phyloP scores from a whole-genome alignment of 2,888 invertebrate genomes.

The Molanna angustata region DNA sequence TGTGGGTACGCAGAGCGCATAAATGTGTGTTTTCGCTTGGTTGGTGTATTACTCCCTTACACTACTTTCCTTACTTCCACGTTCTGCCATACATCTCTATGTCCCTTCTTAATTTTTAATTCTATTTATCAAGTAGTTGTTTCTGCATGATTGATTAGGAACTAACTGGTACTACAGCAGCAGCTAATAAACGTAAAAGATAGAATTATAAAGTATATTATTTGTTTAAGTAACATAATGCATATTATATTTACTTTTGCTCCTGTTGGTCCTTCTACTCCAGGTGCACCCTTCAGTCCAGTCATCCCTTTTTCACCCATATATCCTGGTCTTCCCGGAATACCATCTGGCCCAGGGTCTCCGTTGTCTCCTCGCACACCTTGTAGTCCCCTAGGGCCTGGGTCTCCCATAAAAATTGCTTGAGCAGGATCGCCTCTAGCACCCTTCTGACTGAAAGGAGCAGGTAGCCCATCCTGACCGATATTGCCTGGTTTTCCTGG shows the following conservation, averaged over 20 bases:
- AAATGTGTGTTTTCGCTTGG: too few relatives aligned
- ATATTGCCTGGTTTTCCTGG: constrained; percentile 54
- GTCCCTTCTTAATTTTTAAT: too few relatives aligned
- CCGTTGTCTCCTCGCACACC: constrained; percentile 46
- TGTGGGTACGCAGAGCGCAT: too few relatives aligned
- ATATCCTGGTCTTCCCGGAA: constrained; percentile 50
- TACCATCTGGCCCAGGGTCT: constrained; percentile 41
- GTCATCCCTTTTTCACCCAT: constrained; percentile 41
- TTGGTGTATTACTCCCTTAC: too few relatives aligned
- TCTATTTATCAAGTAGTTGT: too few relatives aligned
- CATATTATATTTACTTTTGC: constrained; percentile 47
- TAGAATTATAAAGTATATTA: too few relatives aligned
- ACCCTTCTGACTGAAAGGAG: constrained; percentile 46
- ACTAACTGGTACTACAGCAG: too few relatives aligned
- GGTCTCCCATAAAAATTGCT: constrained; percentile 44
- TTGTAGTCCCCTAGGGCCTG: constrained; percentile 52
- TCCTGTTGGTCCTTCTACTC: constrained; percentile 51
- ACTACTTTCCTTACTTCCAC: too few relatives aligned
- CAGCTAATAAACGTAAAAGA: too few relatives aligned
- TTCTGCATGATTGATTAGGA: too few relatives aligned
- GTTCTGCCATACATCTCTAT: too few relatives aligned
- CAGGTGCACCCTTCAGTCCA: constrained; percentile 40
- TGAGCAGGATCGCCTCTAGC: constrained; percentile 54
- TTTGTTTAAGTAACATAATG: constrained; percentile 1
- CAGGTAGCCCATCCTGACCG: constrained; percentile 50